phyloP scores from a whole-genome alignment of 1,140 invertebrate species.

The Myzus persicae region DNA sequence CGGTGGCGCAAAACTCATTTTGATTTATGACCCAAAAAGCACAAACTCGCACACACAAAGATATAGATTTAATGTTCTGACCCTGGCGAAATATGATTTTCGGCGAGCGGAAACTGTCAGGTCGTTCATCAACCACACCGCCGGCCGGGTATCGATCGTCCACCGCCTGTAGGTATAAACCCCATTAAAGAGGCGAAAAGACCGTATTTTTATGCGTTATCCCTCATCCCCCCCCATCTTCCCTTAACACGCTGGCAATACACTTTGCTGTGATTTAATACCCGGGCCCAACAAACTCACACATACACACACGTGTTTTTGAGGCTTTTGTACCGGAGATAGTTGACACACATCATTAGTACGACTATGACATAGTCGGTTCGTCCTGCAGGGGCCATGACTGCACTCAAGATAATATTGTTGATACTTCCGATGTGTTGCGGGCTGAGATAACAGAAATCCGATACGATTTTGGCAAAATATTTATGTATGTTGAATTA shows the following conservation, averaged over 20 bases:
- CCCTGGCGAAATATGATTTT: constrained; percentile 57
- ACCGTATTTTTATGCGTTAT: neutral
- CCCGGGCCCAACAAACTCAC: neutral
- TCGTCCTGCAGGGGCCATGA: neutral
- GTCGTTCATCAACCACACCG: constrained; percentile 52
- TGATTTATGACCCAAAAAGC: constrained; percentile 57
- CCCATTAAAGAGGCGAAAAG: constrained; percentile 29
- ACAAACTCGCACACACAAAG: constrained; percentile 38
- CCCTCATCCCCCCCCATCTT: too few relatives aligned
- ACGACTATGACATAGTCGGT: neutral
- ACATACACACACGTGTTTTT: neutral
- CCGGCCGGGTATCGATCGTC: constrained; percentile 38
- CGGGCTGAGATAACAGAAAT: neutral
- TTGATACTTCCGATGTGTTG: neutral
- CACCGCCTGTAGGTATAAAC: constrained; percentile 16
- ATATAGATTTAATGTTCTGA: constrained; percentile 56
- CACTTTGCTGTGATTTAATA: constrained; percentile 3
- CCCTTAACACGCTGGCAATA: neutral
- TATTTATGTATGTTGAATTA: neutral
- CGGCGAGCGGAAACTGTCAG: constrained; percentile 53
- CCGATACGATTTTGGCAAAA: neutral
- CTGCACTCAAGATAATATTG: neutral
- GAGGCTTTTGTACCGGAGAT: neutral
- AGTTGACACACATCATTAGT: neutral
- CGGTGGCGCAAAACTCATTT: constrained; percentile 25